Evolutionary conservation across 2,113 vertebrate genomes (phyloP).

Genomic region (Hoplias malabaricus): DNA sequence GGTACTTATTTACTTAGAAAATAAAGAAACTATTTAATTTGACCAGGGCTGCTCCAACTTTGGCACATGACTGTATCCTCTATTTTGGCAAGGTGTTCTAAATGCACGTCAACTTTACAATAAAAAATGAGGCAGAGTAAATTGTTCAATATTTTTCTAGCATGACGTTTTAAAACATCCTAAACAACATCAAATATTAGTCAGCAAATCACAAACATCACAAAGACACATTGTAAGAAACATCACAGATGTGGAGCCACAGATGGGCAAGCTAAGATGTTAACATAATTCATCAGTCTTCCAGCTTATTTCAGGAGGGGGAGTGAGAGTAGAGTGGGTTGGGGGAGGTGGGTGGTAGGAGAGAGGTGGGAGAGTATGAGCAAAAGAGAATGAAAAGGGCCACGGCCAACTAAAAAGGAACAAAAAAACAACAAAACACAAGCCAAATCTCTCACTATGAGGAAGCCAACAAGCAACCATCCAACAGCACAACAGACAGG

Average conservation of each 20-base stretch:
- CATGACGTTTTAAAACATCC: conserved; percentile 70
- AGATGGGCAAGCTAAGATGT: conserved; percentile 87
- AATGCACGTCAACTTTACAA: neutral
- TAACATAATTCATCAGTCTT: conserved; percentile 78
- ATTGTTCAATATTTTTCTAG: neutral
- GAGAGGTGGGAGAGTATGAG: conserved; percentile 49
- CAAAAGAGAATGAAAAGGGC: conserved; percentile 60
- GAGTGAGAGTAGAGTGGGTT: conserved; percentile 57
- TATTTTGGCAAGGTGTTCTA: neutral
- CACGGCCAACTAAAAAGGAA: conserved; percentile 62
- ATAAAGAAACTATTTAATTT: too few species aligned
- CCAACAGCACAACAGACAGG: conserved; percentile 89
- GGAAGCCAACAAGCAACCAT: conserved; percentile 81
- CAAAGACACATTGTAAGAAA: conserved; percentile 83
- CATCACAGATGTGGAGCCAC: conserved; percentile 88
- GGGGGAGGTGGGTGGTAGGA: neutral
- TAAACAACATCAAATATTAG: conserved; percentile 92
- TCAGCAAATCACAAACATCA: conserved; percentile 61
- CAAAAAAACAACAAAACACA: conserved; percentile 82
- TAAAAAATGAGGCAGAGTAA: neutral
- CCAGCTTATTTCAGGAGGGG: conserved; percentile 82
- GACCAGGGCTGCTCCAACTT: too few species aligned
- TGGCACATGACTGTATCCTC: too few species aligned
- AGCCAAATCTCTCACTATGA: conserved; percentile 93
- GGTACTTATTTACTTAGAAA: too few species aligned